A percentile compares a stretch with the other conserved stretches of the same genome.
Evolutionary conservation across 2,888 invertebrate species (phyloP).

Genomic region (Drosophila macrospina): DNA sequence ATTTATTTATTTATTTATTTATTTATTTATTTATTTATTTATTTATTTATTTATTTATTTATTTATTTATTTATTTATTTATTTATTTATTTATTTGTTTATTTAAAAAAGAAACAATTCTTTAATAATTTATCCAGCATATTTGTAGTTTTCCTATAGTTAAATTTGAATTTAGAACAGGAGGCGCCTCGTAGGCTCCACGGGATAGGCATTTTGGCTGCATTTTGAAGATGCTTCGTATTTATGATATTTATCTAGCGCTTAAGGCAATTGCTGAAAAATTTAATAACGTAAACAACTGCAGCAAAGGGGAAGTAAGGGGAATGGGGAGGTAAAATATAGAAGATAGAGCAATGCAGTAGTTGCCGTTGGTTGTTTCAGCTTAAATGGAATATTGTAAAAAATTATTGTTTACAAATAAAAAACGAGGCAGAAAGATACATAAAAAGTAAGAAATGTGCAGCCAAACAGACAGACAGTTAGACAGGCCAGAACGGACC

Average conservation of each 20-base stretch:
- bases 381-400: conserved; percentile 49
- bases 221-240: conserved; percentile 37
- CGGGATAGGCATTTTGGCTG: conserved; percentile 9
- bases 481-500: conserved; percentile 1
- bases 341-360: conserved; percentile 1
- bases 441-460: conserved; percentile 54
- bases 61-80: too few species aligned
- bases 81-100: too few species aligned
- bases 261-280: conserved; percentile 55
- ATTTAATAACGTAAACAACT: conserved; percentile 64
- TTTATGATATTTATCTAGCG: conserved; percentile 62
- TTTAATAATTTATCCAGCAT: neutral
- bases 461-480: conserved; percentile 21
- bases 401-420: conserved; percentile 75
- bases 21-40: too few species aligned
- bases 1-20: too few species aligned
- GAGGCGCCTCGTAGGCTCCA: conserved; percentile 20
- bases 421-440: conserved; percentile 45
- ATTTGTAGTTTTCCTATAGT: neutral
- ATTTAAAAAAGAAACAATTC: too few species aligned
- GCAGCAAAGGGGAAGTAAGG: conserved; percentile 16
- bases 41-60: too few species aligned
- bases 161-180: neutral
- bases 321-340: conserved; percentile 10
- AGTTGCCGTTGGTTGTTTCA: conserved; percentile 33